Base-by-base conservation (phyloP, 2,797 vertebrate species). In the Calcarius lapponicus region DNA sequence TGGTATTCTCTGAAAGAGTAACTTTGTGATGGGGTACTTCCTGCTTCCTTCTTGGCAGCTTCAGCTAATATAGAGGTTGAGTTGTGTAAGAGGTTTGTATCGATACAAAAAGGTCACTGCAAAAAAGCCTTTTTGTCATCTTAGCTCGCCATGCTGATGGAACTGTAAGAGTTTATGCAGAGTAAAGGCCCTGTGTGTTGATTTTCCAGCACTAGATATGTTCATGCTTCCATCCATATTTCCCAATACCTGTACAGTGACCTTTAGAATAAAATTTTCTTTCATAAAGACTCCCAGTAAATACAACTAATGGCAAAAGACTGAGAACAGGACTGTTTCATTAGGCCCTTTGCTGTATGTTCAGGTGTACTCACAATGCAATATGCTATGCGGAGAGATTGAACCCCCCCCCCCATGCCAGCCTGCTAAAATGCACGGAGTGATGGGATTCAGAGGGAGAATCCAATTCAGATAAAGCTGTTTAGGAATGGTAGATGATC, bases 381-480 rank as follows among this genome's bases (percentile, higher is more conserved):
- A 2, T 14, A 5, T 54, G 36, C 28, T 62, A 1, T 36, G 18
- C 47, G 20, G 48, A 54, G 66, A 24, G n/a, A 31, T 0, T 34
- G 32, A 83, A 16, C 20, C 21, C 13, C 26, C 2, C 18, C 7
- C 9, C 28, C 2, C 19, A 7, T 90, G n/a, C 11, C 18, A 15
- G 51, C 16, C 36, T 47, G 25, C 71, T 70, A 32, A 34, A 61
- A 62, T 75, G 48, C 36, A 31, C 7, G 10, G 43, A 50, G 6
- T 2, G 1, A 31, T 48, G 32, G 20, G 9, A 62, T 89, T 87
- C 18, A 21, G n/a, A 43, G 31, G n/a, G 9, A 70, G 38, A 90
- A 81, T 84, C 28, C n/a, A 66, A 21, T 69, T 82, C 70, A 73
- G 56, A 54, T 73, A 82, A 93, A 36, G 43, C 47, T 80, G n/a